phyloP scores from a whole-genome alignment of 1,140 invertebrate species.

The Drosophila lowei region DNA sequence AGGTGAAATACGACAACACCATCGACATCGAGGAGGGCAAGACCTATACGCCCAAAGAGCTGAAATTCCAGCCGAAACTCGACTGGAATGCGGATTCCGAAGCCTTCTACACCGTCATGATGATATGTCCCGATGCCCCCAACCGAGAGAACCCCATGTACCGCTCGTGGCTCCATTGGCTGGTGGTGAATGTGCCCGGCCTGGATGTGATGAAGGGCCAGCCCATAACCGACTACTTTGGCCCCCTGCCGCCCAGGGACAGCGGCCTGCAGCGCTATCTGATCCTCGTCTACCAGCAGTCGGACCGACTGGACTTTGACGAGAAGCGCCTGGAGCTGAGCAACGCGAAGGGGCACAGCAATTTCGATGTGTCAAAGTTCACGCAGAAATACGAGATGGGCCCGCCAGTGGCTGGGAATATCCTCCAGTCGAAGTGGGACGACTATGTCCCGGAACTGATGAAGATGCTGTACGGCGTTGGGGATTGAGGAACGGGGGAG shows the following conservation, averaged over 20 bases:
- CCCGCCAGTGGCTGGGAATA: slow-evolving; percentile 92
- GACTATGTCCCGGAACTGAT: slow-evolving; percentile 90
- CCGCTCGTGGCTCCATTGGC: slow-evolving; percentile 96
- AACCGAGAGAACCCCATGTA: slow-evolving; percentile 89
- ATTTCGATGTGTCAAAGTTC: slow-evolving; percentile 90
- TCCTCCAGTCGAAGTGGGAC: slow-evolving; percentile 94
- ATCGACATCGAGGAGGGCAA: slow-evolving; percentile 62
- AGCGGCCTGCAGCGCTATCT: slow-evolving; percentile 95
- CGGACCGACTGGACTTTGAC: slow-evolving; percentile 59
- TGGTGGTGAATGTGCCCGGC: slow-evolving; percentile 95
- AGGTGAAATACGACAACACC: slow-evolving; percentile 51
- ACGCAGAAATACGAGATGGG: slow-evolving; percentile 89
- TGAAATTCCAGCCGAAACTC: slow-evolving; percentile 82
- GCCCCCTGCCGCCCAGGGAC: slow-evolving; percentile 91
- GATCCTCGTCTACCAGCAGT: slow-evolving; percentile 92
- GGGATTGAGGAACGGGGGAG: slow-evolving; percentile 15
- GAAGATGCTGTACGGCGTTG: slow-evolving; percentile 53
- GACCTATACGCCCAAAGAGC: slow-evolving; percentile 53
- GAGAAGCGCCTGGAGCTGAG: slow-evolving; percentile 84
- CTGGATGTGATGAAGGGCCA: slow-evolving; percentile 89
- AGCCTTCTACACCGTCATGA: slow-evolving; percentile 89
- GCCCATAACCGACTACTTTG: slow-evolving; percentile 91
- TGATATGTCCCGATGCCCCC: slow-evolving; percentile 85
- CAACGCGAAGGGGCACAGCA: slow-evolving; percentile 88
- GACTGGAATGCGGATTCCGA: slow-evolving; percentile 86